Conservation (phyloP, 2,113 vertebrate species). For the Oceanodroma tethys region DNA sequence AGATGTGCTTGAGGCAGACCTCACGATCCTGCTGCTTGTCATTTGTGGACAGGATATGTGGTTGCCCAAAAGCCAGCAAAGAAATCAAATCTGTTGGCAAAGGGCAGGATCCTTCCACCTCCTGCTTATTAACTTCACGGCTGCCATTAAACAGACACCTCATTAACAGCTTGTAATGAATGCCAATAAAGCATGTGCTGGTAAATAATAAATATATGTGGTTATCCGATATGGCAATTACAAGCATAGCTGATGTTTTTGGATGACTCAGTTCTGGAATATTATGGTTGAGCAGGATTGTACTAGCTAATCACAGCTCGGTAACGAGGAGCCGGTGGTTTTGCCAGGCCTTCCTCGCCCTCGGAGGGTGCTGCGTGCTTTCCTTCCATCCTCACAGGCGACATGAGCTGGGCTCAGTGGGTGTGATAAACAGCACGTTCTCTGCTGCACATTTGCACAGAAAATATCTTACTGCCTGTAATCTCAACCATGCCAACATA, state of each 20-base stretch:
- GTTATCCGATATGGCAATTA: conserved; percentile 34
- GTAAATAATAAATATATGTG: conserved; percentile 60
- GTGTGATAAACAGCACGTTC: neutral
- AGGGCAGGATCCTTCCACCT: neutral
- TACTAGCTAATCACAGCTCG: neutral
- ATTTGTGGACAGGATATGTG: neutral
- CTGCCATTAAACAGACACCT: conserved; percentile 18
- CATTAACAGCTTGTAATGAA: conserved; percentile 59
- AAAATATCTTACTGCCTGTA: neutral
- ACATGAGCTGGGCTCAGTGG: neutral
- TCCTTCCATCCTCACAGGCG: neutral
- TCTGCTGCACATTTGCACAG: neutral
- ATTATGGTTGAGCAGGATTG: neutral
- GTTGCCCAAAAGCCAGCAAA: neutral
- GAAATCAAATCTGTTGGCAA: conserved; percentile 5
- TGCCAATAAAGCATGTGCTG: conserved; percentile 19
- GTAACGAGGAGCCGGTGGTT: neutral
- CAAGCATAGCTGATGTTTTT: neutral
- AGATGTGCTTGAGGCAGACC: neutral
- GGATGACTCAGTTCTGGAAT: neutral
- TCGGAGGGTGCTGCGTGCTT: neutral
- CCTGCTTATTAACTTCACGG: neutral
- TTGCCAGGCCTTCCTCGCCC: neutral
- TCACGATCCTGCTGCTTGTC: neutral
- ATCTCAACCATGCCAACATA: neutral